Evolutionary conservation across 2,797 vertebrate species (phyloP), one percentile per base, ranked within the genome.

Genomic region (Pseudocheirus occidentalis): DNA sequence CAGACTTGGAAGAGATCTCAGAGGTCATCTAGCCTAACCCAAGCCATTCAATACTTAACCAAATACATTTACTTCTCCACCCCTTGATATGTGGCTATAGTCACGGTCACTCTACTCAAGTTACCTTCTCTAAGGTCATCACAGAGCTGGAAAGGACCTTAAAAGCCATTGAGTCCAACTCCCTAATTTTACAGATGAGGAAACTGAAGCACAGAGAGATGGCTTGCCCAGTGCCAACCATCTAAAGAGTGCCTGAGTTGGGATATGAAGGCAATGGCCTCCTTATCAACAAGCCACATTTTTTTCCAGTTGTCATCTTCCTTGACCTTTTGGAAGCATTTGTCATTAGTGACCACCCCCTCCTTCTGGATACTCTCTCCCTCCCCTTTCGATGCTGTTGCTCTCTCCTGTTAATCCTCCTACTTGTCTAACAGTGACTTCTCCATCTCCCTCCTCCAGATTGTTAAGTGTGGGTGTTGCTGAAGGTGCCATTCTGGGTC

Each of bases 391-490:
- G 3, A 81, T 81, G 40, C 40, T 87, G 73, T 24, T 50, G 40
- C 73, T 87, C 73, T 87, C 73, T 50, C 73, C 24, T 87, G 40
- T 87, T 87, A 46, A 87, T 87, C 73, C 73, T 87, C 73, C 73
- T 50, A 87, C 73, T 87, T 87, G 73, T 87, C 73, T 87, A 87
- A 87, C 73, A 87, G 73, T 87, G 73, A 46, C 73, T 87, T 87
- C 73, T 87, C 73, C 73, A 87, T 87, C 73, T 46, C 73, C 73
- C 40, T 87, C 73, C 73, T 87, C 73, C 73, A 87, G 73, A 50
- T 40, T 87, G 73, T 12, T 87, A 87, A 87, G 73, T 50, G 73
- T 87, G 73, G 73, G 73, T 87, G 73, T 87, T 87, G 6, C 13
- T 50, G 34, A 87, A 87, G 73, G 73, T 87, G 73, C 40, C 40